Evolutionary conservation across 2,797 vertebrate species (phyloP).

Genomic region (Ceryle rudis): DNA sequence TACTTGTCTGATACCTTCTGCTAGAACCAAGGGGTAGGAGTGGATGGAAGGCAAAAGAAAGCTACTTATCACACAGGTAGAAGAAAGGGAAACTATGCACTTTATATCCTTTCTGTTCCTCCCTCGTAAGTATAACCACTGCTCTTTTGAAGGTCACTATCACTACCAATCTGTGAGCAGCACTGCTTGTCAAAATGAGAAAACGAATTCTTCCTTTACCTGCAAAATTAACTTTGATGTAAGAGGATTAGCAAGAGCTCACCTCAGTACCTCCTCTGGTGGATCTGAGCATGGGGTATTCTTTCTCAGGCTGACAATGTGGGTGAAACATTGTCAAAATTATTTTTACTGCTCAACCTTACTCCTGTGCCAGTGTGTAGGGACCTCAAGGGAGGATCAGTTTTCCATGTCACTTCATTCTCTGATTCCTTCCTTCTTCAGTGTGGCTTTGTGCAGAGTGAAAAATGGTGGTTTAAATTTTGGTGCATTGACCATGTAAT

Average conservation of each 20-base stretch:
- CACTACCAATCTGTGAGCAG: background rate
- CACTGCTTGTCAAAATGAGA: background rate
- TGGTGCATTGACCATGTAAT: background rate
- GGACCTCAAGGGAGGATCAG: background rate
- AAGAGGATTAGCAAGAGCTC: background rate
- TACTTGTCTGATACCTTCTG: background rate
- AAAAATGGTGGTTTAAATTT: background rate
- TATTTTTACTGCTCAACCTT: background rate
- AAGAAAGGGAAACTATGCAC: background rate
- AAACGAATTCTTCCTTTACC: background rate
- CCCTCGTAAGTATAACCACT: accelerated
- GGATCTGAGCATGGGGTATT: background rate
- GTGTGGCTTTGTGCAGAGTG: background rate
- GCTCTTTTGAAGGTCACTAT: background rate
- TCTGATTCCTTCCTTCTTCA: background rate
- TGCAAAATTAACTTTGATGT: background rate
- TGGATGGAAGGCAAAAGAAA: background rate
- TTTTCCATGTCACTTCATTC: background rate
- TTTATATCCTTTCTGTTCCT: background rate
- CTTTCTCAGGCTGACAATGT: background rate
- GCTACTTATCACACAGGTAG: background rate
- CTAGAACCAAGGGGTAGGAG: background rate
- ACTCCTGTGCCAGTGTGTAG: background rate
- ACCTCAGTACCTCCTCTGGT: background rate
- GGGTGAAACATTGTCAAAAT: background rate